Evolutionary conservation across 2,113 vertebrate genomes (phyloP).

Genomic region (Phaethon lepturus): DNA sequence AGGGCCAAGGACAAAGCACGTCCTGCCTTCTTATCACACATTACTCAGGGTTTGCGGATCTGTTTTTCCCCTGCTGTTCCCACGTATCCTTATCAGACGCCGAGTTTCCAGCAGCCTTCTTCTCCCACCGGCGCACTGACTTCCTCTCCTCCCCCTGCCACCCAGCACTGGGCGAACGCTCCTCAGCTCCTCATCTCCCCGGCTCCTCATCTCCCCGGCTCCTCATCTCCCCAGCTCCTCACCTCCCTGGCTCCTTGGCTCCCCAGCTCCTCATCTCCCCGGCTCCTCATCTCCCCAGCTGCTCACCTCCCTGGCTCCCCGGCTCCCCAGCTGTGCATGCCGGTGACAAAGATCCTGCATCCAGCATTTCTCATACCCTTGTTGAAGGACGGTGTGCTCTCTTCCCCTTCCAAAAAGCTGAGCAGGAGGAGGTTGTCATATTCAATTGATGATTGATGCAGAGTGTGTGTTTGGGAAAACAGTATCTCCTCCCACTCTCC

Average conservation of each 20-base stretch:
- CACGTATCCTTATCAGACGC: neutral
- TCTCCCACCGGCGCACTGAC: neutral
- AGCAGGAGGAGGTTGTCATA: neutral
- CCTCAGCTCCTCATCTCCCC: neutral
- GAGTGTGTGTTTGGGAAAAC: neutral
- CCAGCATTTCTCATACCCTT: neutral
- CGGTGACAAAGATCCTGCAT: neutral
- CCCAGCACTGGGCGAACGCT: accelerated
- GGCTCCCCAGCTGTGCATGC: accelerated
- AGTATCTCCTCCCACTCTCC: neutral
- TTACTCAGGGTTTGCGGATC: neutral
- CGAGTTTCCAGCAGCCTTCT: neutral
- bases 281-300: neutral
- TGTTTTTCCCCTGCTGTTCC: slow-evolving; percentile 30
- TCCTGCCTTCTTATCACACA: neutral
- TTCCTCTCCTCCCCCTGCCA: neutral
- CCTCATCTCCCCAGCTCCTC: neutral
- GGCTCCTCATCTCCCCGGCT: neutral
- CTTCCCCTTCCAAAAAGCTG: neutral
- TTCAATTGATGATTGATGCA: neutral
- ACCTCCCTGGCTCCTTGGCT: neutral
- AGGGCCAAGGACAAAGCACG: neutral
- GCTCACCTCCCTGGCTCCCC: neutral
- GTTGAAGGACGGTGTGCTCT: neutral
- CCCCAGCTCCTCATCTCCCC: neutral